Evolutionary conservation across 2,888 invertebrate species (phyloP), one percentile per base, ranked within the genome.

Genomic region (Trimorus sp.): DNA sequence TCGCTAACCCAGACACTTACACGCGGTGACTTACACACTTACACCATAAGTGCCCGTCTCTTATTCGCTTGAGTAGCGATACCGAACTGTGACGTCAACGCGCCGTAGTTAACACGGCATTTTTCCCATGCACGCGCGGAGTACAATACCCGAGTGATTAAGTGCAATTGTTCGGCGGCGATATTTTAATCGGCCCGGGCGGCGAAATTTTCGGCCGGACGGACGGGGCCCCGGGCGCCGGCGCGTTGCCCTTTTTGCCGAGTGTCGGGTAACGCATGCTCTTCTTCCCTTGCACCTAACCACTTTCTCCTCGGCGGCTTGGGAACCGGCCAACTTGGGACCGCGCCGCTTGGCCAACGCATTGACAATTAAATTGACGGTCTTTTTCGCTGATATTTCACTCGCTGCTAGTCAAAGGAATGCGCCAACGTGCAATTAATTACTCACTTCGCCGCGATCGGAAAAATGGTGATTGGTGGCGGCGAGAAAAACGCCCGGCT

Each of bases 391-490:
- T 58, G 76, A 76, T 81, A 81, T 76, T 81, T 81, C 81, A 73
- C 70, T 81, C 81, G 53, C 71, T 54, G 70, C 60, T 80, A 75
- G 65, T 75, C 70, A 42, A 65, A 70, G 65, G 75, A 80, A 80
- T 80, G 75, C 71, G 54, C 66, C 11, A 80, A 75, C 75, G 74
- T 77, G 70, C 74, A 78, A 78, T 82, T 82, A 82, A 82, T 82
- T 82, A 78, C 82, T 70, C 74, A 36, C 73, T 59, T 74, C 62
- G 62, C 48, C 15, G 65, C 69, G 69, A 59, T 82, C 66, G 77
- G 66, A 74, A 82, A 82, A 82, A 82, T 79, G 53, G 69, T 78
- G 78, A 82, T 78, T 74, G 74, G 74, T 82, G 51, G 62, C 59
- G 53, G 60, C 76, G 76, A 63, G 79, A 79, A 79, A 79, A 82